Evolutionary conservation across 2,888 invertebrate genomes (phyloP), one percentile per base, ranked within the genome.

Genomic region (Tinea trinotella): DNA sequence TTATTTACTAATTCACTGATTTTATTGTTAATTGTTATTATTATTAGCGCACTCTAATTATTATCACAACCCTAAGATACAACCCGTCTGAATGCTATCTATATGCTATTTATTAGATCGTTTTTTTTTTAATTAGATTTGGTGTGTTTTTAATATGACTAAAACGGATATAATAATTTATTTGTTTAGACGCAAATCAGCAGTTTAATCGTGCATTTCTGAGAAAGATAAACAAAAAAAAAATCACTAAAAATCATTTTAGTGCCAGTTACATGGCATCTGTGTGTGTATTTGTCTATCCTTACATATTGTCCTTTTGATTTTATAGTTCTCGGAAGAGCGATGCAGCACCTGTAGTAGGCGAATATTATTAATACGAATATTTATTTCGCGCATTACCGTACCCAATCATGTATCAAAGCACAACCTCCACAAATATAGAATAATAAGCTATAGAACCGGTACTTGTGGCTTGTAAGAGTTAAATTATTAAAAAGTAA

Each of bases 281-380:
- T n/a, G n/a, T n/a, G n/a, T n/a, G n/a, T n/a, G n/a, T n/a, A n/a
- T n/a, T n/a, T n/a, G n/a, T n/a, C n/a, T n/a, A n/a, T n/a, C n/a
- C n/a, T n/a, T n/a, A n/a, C n/a, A n/a, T 40, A 40, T 13, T 40
- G 40, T 40, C 40, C 13, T 40, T 40, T 40, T 40, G 40, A 40
- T 40, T 2, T 12, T 40, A 3, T 15, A 13, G 2, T 4, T 30
- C 30, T 30, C 7, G 2, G 9, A 7, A 1, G 30, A 30, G 30
- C 30, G 3, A 2, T 10, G 30, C 40, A 40, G 15, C 35, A 35
- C 13, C 40, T 15, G n/a, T 15, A 6, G 13, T 40, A 12, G 12
- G 7, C 15, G 13, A 40, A 40, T 13, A 2, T 40, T 40, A 6
- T 40, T 2, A 40, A 40, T n/a, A 35, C 22, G n/a, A 15, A 40